Conservation (phyloP, 30 jellyfish, hydroid and myxozoan species). For the Aurelia sp. region DNA sequence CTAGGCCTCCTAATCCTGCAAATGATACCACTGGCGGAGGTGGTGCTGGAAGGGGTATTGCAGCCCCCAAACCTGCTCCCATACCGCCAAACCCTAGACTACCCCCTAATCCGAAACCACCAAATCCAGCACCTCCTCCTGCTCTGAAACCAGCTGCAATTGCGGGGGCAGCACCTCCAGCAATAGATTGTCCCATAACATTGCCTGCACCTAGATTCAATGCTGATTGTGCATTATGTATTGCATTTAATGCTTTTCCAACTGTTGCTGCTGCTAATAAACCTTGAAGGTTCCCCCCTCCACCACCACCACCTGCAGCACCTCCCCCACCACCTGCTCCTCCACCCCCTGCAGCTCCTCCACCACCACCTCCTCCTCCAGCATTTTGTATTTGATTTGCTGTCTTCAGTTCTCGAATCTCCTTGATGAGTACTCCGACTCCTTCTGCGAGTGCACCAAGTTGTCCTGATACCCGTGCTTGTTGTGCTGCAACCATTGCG, state of each 20-base stretch:
- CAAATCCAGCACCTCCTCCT: slow-evolving; percentile 68
- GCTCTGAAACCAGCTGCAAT: slow-evolving; percentile 58
- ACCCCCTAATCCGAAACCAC: slow-evolving; percentile 69
- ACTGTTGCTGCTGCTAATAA: slow-evolving; percentile 76
- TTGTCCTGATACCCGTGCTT: slow-evolving; percentile 93
- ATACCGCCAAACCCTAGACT: slow-evolving; percentile 50
- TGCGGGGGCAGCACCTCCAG: slow-evolving; percentile 51
- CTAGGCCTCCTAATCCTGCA: slow-evolving; percentile 29
- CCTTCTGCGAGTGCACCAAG: slow-evolving; percentile 96
- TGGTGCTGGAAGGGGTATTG: slow-evolving; percentile 61
- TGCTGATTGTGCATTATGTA: slow-evolving; percentile 78
- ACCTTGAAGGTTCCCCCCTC: slow-evolving; percentile 56
- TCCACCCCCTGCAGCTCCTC: slow-evolving; percentile 56
- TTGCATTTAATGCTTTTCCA: slow-evolving; percentile 79
- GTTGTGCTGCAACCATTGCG: slow-evolving; percentile 74
- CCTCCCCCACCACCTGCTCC: slow-evolving; percentile 55
- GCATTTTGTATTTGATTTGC: slow-evolving; percentile 52
- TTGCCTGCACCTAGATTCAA: slow-evolving; percentile 80
- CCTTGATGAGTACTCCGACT: slow-evolving; percentile 89
- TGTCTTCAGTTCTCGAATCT: slow-evolving; percentile 86
- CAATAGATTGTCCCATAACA: slow-evolving; percentile 60
- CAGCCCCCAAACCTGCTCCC: slow-evolving; percentile 14
- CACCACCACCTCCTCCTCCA: slow-evolving; percentile 61
- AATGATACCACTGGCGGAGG: slow-evolving; percentile 52
- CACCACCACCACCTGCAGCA: slow-evolving; percentile 81